Evolutionary conservation across 2,113 vertebrate species (phyloP), one percentile per base, ranked within the genome.

Genomic region (Eolophus roseicapilla): DNA sequence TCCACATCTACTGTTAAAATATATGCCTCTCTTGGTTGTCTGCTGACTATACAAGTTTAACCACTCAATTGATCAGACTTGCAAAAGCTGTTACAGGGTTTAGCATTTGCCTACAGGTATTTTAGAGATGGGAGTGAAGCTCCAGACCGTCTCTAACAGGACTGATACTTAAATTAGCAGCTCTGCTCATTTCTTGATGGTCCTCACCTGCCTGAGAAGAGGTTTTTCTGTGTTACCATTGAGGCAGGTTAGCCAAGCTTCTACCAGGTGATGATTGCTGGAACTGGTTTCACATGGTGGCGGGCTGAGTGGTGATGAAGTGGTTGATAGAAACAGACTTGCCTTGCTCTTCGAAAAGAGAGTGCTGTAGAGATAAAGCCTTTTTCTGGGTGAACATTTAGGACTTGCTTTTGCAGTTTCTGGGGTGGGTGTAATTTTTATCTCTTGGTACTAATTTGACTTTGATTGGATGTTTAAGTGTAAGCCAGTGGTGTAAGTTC

Each of bases 1-100:
- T 96, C 85, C 60, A 83, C 68, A 93, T 95, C 87, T 88, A 90
- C 91, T 87, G 86, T 95, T 95, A 93, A 92, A 97, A 88, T 95
- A 90, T 69, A 87, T 91, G 87, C 79, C 92, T 96, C 79, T 82
- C 75, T 91, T 82, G 82, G 78, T 96, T 82, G 85, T 76, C 92
- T 92, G 93, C 94, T 92, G 92, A 92, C 92, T 90, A 80, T 76
- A 88, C 75, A 82, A 95, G 75, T 97, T 96, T 88, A 96, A 96
- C 82, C 75, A 85, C 85, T 88, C 92, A 41, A 73, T 94, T 5
- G 9, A 46, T 77, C 63, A 68, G 87, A 63, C 68, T 94, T 79
- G 80, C 29, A 94, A 53, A 93, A 88, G 41, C 84, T 70, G 53
- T 73, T 88, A 18, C 64, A 88, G 49, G 21, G 13, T 74, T 91